Percentiles rank a stretch among this genome's conserved stretches.
Evolutionary conservation across 2,888 invertebrate species (phyloP).

Genomic region (Himalopsyche kuldschensis): DNA sequence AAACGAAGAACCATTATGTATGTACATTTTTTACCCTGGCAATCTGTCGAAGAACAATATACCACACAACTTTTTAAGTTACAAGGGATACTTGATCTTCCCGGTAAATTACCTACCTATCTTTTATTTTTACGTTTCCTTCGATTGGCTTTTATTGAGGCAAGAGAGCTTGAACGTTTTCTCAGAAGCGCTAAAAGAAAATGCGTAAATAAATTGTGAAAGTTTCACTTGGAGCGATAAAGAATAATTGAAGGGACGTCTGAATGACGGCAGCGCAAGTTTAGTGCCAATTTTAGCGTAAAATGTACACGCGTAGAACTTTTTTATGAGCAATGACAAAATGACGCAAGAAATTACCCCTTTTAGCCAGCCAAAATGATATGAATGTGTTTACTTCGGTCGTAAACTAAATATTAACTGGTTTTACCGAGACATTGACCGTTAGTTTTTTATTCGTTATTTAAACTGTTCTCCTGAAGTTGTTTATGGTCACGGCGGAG

Average conservation of each 20-base stretch:
- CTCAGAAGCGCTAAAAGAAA: neutral
- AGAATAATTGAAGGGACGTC: neutral
- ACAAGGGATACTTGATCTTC: neutral
- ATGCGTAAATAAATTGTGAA: neutral
- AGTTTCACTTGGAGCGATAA: neutral
- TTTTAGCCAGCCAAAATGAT: neutral
- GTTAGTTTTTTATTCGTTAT: neutral
- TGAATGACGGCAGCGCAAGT: neutral
- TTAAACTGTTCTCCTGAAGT: neutral
- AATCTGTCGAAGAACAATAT: too few species aligned
- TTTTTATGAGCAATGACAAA: neutral
- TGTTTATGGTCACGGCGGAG: too few species aligned
- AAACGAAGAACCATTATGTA: too few species aligned
- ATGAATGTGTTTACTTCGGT: neutral
- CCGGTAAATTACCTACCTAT: neutral
- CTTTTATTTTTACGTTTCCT: neutral
- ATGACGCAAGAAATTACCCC: neutral
- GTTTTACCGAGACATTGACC: neutral
- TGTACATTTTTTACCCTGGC: too few species aligned
- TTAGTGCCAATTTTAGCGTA: neutral
- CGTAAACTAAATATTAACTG: neutral
- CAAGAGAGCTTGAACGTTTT: neutral
- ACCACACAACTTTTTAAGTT: too few species aligned
- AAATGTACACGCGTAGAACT: neutral
- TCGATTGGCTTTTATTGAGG: neutral